Evolutionary conservation across 92 coral and sea anemone genomes (phyloP).

Genomic region (Nematostella vectensis): DNA sequence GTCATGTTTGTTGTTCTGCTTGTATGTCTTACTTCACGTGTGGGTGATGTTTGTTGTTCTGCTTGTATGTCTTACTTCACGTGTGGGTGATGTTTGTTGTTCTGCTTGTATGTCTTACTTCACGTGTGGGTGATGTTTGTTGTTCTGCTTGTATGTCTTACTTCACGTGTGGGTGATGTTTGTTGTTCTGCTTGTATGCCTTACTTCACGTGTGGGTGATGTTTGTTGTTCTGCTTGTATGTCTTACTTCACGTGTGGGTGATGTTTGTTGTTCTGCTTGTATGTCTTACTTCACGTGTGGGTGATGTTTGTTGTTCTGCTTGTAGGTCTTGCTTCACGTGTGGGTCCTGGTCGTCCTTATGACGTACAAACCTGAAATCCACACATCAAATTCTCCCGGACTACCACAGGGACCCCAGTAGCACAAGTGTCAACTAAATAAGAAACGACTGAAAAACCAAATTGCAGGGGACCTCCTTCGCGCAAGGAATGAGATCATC

Average conservation of each 20-base stretch:
- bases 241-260: slow-evolving; percentile 89
- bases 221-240: slow-evolving; percentile 65
- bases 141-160: slow-evolving; percentile 57
- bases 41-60: slow-evolving; percentile 91
- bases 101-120: slow-evolving; percentile 60
- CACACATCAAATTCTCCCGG: slow-evolving; percentile 59
- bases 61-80: slow-evolving; percentile 66
- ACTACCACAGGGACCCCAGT: slow-evolving; percentile 55
- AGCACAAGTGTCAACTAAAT: too few relatives aligned
- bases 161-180: slow-evolving; percentile 90
- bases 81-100: slow-evolving; percentile 88
- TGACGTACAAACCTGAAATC: slow-evolving; percentile 95
- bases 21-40: slow-evolving; percentile 69
- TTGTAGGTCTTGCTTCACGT: slow-evolving; percentile 73
- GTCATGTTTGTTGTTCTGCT: slow-evolving; percentile 74
- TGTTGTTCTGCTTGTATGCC: slow-evolving; percentile 64
- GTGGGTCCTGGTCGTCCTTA: slow-evolving; percentile 87
- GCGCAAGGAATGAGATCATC: too few relatives aligned
- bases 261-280: slow-evolving; percentile 59
- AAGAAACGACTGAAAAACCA: too few relatives aligned
- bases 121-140: slow-evolving; percentile 92
- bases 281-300: slow-evolving; percentile 83
- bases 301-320: slow-evolving; percentile 69
- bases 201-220: slow-evolving; percentile 90
- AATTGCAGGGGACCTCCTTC: too few relatives aligned